Evolutionary conservation across 1,140 invertebrate genomes (phyloP).

Genomic region (Metaphire vulgaris): DNA sequence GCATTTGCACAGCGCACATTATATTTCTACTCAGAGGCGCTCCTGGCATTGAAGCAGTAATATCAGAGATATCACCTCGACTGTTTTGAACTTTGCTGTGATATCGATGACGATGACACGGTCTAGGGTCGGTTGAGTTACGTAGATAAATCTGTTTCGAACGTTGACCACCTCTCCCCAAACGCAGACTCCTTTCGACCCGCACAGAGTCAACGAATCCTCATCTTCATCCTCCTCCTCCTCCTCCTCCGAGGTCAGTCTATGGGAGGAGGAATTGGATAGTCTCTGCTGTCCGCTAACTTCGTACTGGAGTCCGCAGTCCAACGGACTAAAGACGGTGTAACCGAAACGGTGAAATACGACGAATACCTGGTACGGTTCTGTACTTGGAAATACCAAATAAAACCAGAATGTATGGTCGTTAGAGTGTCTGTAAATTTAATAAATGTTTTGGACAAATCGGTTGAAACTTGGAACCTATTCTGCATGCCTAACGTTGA

Average conservation of each 20-base stretch:
- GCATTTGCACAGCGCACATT: no score
- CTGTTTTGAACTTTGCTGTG: conserved; percentile 38
- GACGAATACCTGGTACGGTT: conserved; percentile 62
- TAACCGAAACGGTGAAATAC: conserved; percentile 72
- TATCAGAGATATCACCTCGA: conserved; percentile 42
- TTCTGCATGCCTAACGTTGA: no score
- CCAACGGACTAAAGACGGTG: conserved; percentile 66
- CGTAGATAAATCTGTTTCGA: conserved; percentile 67
- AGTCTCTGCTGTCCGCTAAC: conserved; percentile 57
- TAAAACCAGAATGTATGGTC: no score
- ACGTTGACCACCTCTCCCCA: conserved; percentile 73
- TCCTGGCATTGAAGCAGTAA: no score
- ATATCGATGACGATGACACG: conserved; percentile 61
- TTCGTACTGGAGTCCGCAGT: conserved; percentile 65
- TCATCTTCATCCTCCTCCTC: no score
- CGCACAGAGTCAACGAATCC: conserved; percentile 41
- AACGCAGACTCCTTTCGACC: conserved; percentile 18
- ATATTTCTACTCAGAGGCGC: no score
- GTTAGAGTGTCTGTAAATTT: no score
- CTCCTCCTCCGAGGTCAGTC: conserved; percentile 27
- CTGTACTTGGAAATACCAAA: no score
- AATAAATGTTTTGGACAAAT: no score
- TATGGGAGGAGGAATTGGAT: no score
- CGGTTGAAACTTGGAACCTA: no score
- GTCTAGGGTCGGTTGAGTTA: conserved; percentile 66